Base-by-base conservation (phyloP, 2,113 vertebrate species). In the Agapornis roseicollis region DNA sequence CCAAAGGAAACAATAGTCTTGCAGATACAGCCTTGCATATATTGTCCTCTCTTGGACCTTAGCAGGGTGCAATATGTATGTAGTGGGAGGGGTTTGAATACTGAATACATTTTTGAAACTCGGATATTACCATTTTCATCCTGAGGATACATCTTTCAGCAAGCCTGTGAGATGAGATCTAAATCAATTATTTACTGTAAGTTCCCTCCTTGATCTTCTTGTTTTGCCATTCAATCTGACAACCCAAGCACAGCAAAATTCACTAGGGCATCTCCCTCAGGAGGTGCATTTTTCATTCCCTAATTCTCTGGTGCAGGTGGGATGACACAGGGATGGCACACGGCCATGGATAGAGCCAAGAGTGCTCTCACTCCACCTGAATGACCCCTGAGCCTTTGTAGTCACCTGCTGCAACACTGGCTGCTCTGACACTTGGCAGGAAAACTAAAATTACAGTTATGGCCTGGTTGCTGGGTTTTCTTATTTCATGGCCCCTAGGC, bases 121-220 rank as follows among this genome's bases (percentile, higher is more conserved):
- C 73, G 44, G 24, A 44, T 90, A 29, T 76, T 93, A 31, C 2
- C 4, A 11, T 47, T 44, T 47, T 88, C 18, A 27, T 82, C 49
- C 41, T 37, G 89, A 78, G 20, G 22, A 65, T 82, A 16, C 33
- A 56, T 91, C 44, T 85, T 97, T 84, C 83, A 87, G 80, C 70
- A 73, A 87, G 65, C 25, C 63, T 85, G 49, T 17, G 52, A 89
- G 44, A 49, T 17, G 52, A 89, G 44, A 49, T 82, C 65, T 89
- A 74, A 89, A 91, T 93, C 35, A 78, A 71, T 94, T 92, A 93
- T 91, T 97, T 92, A 92, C 69, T 68, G 1, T 41, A 72, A 90
- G 29, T 81, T 92, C 17, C 61, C 39, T 44, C 33, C 53, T 85
- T 89, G 77, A 70, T 91, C 52, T 89, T 94, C 50, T 0, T 37